Conservation (phyloP, 2,113 vertebrate species). For the Phalacrocorax aristotelis region DNA sequence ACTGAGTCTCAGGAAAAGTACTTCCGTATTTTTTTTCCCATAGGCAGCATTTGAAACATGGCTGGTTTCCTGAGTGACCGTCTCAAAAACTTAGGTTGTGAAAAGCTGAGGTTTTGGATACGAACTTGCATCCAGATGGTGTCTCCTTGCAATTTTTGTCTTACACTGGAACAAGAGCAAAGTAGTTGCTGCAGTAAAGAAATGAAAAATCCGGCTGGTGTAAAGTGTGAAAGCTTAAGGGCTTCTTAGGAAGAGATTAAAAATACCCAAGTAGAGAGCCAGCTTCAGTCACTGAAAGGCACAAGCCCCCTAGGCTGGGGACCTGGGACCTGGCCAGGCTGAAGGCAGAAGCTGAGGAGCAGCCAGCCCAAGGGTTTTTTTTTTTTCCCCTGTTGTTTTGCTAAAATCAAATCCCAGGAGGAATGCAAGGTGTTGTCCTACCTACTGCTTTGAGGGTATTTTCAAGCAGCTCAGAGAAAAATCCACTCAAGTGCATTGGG, state of each 20-base stretch:
- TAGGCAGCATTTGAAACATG: neutral
- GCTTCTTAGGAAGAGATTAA: neutral
- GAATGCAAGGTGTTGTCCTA: neutral
- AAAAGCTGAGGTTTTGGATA: neutral
- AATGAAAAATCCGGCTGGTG: neutral
- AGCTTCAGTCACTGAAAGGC: fast-evolving
- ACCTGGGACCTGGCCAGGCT: neutral
- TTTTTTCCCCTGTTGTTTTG: neutral
- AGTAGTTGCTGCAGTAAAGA: neutral
- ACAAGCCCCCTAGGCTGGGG: fast-evolving
- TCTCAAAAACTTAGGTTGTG: neutral
- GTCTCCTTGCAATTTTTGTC: neutral
- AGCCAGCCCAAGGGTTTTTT: neutral
- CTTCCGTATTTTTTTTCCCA: neutral
- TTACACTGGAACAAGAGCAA: neutral
- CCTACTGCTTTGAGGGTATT: neutral
- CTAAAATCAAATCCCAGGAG: neutral
- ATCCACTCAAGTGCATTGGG: neutral
- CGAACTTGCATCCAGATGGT: neutral
- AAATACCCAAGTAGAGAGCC: neutral
- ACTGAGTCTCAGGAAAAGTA: neutral
- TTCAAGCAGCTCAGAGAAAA: neutral
- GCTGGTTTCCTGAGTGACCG: neutral
- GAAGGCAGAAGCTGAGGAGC: neutral
- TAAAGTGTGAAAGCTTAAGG: neutral